Evolutionary conservation across 1,140 invertebrate genomes (phyloP).

Genomic region (Drosophila sturtevanti): DNA sequence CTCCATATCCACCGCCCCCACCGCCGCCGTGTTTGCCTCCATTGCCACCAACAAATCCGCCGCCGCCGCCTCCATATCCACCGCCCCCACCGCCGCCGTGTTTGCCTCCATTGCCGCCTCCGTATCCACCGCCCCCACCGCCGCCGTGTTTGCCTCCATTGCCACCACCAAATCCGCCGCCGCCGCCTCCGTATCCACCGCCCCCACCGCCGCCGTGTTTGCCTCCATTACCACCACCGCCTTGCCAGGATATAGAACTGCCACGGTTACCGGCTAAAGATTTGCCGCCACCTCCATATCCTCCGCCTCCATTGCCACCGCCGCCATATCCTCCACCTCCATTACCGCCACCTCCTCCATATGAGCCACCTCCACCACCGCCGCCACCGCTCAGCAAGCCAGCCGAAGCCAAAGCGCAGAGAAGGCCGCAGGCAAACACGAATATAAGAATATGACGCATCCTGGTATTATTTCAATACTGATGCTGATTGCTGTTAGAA

Average conservation of each 20-base stretch:
- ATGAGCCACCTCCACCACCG: constrained; percentile 37
- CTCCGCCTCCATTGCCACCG: constrained; percentile 26
- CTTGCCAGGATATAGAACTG: constrained; percentile 11
- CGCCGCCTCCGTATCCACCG: constrained; percentile 12
- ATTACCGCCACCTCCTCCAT: constrained; percentile 18
- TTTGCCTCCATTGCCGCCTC: constrained; percentile 40
- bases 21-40: constrained; percentile 31
- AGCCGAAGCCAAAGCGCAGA: constrained; percentile 58
- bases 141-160: constrained; percentile 25
- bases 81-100: constrained; percentile 2
- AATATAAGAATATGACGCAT: constrained; percentile 63
- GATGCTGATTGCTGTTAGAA: constrained; percentile 51
- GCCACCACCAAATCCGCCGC: constrained; percentile 36
- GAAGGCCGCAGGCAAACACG: constrained; percentile 52
- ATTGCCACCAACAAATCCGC: constrained; percentile 8
- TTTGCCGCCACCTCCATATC: constrained; percentile 30
- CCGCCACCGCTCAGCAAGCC: constrained; percentile 51
- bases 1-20: constrained; percentile 1
- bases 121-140: neutral
- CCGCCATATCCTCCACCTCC: constrained; percentile 30
- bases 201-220: constrained; percentile 35
- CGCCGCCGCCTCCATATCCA: constrained; percentile 10
- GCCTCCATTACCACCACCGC: constrained; percentile 29
- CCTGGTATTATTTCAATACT: constrained; percentile 15
- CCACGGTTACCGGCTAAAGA: constrained; percentile 24